Evolutionary conservation across 1,140 invertebrate genomes (phyloP), one percentile per base, ranked within the genome.

Genomic region (Scaptomyza montana): DNA sequence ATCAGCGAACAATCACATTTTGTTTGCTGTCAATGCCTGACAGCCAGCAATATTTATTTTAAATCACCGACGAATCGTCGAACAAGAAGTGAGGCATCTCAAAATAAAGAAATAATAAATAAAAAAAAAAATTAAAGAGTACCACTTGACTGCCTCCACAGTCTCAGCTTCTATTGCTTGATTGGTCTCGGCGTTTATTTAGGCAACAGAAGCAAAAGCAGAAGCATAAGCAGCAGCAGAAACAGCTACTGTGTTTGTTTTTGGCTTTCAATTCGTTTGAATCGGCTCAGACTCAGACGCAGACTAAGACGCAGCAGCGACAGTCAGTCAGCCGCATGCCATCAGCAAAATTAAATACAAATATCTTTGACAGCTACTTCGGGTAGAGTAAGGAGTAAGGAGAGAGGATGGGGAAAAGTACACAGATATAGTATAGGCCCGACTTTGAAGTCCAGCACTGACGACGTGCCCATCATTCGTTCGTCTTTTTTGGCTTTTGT

Each of bases 41-140:
- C 84, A 89, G 80, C 70, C 77, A 89, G 77, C 84, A 89, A 89
- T 89, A 89, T 89, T 89, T 89, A 89, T 89, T 89, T 89, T 89
- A 89, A 89, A 89, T 89, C 84, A 89, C 74, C 77, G 72, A 54
- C 73, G 66, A 68, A 7, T 7, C 30, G 7, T 33, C 30, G 30
- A 33, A 33, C 30, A 33, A 65, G 54, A 75, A 71, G 47, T 65
- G 54, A 36, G 7, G 8, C 51, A 54, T 39, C 53, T 46, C 55
- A 60, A 61, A 46, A 61, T 25, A 25, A 25, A 25, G 21, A 25
- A 25, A 25, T 25, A 25, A 25, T 25, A 49, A 39, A 57, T 73
- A 59, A 5, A 7, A 10, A 21, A 43, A 41, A 57, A 73, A 50
- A 0, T 1, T 0, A 3, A 33, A 30, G 19, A 39, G 30, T 45